Conservation (phyloP, 1,140 invertebrate genomes). For the Pseudomyrmex gracilis region DNA sequence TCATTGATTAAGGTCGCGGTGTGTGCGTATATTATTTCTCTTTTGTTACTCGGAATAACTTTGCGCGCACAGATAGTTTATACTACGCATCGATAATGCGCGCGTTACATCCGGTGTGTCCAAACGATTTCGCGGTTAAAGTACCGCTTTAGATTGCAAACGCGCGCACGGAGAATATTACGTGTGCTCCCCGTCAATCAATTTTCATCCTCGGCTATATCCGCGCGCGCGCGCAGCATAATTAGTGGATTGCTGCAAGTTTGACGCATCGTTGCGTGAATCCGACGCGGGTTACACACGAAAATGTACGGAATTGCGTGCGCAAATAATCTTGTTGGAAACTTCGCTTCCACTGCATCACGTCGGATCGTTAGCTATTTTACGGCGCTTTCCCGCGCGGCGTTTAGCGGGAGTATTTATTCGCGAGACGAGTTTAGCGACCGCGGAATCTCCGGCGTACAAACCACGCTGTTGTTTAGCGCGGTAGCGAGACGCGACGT, state of each 20-base stretch:
- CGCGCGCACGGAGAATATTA: neutral
- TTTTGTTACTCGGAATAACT: neutral
- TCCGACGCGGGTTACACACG: neutral
- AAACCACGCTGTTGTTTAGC: neutral
- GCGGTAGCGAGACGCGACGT: neutral
- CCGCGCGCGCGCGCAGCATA: neutral
- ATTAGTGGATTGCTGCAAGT: conserved; percentile 11
- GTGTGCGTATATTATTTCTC: neutral
- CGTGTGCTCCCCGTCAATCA: neutral
- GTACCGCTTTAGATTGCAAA: neutral
- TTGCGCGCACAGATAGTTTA: neutral
- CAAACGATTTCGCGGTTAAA: neutral
- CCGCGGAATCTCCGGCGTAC: neutral
- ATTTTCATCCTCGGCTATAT: conserved; percentile 16
- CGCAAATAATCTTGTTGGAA: too few species aligned
- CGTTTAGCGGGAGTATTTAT: too few species aligned
- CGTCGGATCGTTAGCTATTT: too few species aligned
- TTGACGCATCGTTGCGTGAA: neutral
- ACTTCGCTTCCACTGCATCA: too few species aligned
- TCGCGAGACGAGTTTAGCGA: too few species aligned
- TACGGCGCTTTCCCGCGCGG: too few species aligned
- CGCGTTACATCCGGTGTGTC: neutral
- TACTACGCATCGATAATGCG: too few species aligned
- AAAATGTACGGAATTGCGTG: too few species aligned
- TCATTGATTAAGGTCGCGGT: neutral